Conservation (phyloP, 2,797 vertebrate genomes). For the Clamator glandarius region DNA sequence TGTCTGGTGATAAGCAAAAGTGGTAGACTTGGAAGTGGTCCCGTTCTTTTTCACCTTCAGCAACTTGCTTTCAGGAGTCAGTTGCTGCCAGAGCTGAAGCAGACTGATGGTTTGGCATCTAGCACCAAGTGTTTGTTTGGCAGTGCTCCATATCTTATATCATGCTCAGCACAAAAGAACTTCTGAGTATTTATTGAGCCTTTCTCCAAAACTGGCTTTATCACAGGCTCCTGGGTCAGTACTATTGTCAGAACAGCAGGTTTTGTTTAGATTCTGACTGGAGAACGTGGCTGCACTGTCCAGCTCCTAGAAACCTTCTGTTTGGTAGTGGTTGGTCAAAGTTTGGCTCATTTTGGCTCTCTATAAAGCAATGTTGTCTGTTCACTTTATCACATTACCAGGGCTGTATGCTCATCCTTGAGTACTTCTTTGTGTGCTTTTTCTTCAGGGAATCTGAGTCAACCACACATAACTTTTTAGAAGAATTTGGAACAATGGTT, state of each 20-base stretch:
- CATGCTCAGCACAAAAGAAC: conserved; percentile 19
- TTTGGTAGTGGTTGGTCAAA: neutral
- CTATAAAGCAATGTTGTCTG: neutral
- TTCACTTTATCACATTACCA: neutral
- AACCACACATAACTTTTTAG: neutral
- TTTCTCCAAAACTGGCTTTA: neutral
- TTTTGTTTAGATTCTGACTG: neutral
- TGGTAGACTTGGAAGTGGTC: conserved; percentile 38
- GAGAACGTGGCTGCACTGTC: neutral
- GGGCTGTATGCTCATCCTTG: neutral
- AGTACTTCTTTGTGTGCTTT: neutral
- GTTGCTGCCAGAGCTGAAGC: conserved; percentile 5
- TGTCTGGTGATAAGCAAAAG: conserved; percentile 23
- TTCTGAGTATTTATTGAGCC: neutral
- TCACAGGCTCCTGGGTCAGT: neutral
- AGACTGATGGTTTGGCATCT: conserved; percentile 25
- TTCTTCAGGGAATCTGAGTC: neutral
- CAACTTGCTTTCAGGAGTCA: neutral
- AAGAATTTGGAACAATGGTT: neutral
- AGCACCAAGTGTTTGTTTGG: conserved; percentile 38
- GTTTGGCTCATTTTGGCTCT: neutral
- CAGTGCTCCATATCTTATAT: neutral
- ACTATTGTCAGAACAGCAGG: neutral
- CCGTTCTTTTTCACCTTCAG: conserved; percentile 37
- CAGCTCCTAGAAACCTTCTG: neutral